Evolutionary conservation across 2,797 vertebrate species (phyloP), one percentile per base, ranked within the genome.

Genomic region (Brachyrhaphis roseni): DNA sequence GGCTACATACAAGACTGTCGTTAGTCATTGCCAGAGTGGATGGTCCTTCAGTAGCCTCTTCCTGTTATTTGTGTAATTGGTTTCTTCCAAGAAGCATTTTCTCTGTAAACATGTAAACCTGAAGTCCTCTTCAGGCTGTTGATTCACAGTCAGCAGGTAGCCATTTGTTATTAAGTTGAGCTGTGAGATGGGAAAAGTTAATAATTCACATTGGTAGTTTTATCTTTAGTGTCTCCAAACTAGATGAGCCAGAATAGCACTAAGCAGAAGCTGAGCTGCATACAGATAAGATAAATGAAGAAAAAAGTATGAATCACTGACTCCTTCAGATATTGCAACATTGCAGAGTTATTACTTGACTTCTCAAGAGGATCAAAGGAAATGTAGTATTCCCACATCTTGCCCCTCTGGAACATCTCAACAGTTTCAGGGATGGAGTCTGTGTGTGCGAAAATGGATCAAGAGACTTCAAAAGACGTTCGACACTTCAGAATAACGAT

Each of bases 181-280:
- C 39, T 45, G 39, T 71, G 41, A 43, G 41, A 71, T 45, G 68
- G 41, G 68, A 71, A 45, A 43, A n/a, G 68, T 71, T 71, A 71
- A 43, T 70, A 45, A 71, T 71, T 71, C 41, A 71, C 23, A 15
- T n/a, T 12, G 18, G 34, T 41, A 43, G 66, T 43, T 70, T 45
- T 28, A 43, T 45, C 39, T 43, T 70, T 45, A n/a, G 66, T 70
- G 26, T 45, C 66, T 70, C 39, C 12, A 70, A 45, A 10, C 8
- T 6, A n/a, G 18, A n/a, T 6, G 5, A 70, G 66, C 26, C 66
- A 43, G 41, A 70, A 70, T 12, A n/a, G 41, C 41, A 43, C 23
- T 15, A 15, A n/a, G 39, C 41, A 45, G 4, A 12, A n/a, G 26
- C 23, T 43, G 26, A 70, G 39, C 66, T 70, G 23, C 66, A 70